Percentiles rank a stretch among this genome's conserved stretches.
These are phyloP conservation scores for Leptatherina wallacei DNA, from an alignment of 2,797 vertebrate genomes.

Conservation along the genomic window DNA sequence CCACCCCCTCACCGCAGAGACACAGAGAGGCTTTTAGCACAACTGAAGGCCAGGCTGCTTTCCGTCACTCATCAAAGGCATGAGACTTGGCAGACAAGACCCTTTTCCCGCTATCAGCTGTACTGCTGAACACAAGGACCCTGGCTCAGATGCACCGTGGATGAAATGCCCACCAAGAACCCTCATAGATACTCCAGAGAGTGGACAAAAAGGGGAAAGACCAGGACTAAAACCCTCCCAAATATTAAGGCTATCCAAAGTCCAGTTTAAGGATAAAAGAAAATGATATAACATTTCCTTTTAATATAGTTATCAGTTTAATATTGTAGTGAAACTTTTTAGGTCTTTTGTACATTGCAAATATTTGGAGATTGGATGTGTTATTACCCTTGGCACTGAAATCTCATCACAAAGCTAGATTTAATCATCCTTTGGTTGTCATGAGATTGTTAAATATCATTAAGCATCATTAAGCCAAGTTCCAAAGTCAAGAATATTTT, in stretches of 20 bases:
- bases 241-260: constrained; percentile 2
- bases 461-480: neutral
- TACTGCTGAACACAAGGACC: constrained; percentile 55
- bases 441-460: neutral
- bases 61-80: constrained; percentile 76
- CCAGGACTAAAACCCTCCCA: constrained; percentile 14
- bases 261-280: neutral
- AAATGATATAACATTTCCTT: neutral
- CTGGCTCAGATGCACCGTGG: constrained; percentile 27
- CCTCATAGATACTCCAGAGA: constrained; percentile 16
- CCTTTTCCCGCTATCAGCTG: constrained; percentile 60
- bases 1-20: constrained; percentile 69
- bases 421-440: neutral
- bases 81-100: constrained; percentile 60
- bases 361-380: neutral
- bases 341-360: neutral
- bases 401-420: neutral
- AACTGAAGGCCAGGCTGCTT: constrained; percentile 62
- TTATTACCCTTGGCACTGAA: neutral
- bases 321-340: neutral
- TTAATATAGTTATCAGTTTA: neutral
- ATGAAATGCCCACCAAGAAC: constrained; percentile 28
- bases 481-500: neutral
- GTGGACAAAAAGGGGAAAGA: constrained; percentile 26
- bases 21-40: constrained; percentile 60